Evolutionary conservation across 2,113 vertebrate genomes (phyloP), one percentile per base, ranked within the genome.

Genomic region (Tonatia bakeri): DNA sequence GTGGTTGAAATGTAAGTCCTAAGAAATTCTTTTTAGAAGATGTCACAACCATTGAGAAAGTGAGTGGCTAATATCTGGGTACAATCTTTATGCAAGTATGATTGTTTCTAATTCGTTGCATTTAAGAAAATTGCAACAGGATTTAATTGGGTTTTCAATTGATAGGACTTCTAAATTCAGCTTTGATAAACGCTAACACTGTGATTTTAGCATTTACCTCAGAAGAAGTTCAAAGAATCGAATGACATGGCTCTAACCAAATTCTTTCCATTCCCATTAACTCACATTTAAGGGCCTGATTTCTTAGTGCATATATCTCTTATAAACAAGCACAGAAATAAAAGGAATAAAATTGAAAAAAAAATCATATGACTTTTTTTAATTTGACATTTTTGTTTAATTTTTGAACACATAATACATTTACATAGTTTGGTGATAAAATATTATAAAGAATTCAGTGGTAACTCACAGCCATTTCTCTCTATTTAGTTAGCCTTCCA

Each of bases 91-190:
- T 69, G 84, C 59, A 88, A 59, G 43, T 88, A 38, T 76, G 26
- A 88, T 40, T 26, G 47, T 76, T 95, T 67, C 56, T 76, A 83
- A 83, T 67, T 67, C 33, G 40, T 92, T n/a, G 9, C 31, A 43
- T 87, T 88, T 83, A 92, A 88, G 77, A 83, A 92, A 88, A 76
- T 77, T 88, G 28, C 50, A 50, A 50, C 3, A 95, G 69, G 3
- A 56, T 89, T 94, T 88, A 82, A 88, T 22, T 89, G 77, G 47
- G 45, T 61, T 95, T 92, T 88, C 47, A 69, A 28, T 22, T 69
- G 84, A 40, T 16, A 59, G 50, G 56, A 76, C 28, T 87, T 91
- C 69, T 31, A 92, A 33, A 82, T 47, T 87, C 56, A 67, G 47
- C 69, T 87, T 88, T 36, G 84, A 76, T 36, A 88, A 59, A 40